These are phyloP conservation scores for Ophion ventricosus DNA, from an alignment of 2,888 invertebrate genomes.

Conservation along the genomic window DNA sequence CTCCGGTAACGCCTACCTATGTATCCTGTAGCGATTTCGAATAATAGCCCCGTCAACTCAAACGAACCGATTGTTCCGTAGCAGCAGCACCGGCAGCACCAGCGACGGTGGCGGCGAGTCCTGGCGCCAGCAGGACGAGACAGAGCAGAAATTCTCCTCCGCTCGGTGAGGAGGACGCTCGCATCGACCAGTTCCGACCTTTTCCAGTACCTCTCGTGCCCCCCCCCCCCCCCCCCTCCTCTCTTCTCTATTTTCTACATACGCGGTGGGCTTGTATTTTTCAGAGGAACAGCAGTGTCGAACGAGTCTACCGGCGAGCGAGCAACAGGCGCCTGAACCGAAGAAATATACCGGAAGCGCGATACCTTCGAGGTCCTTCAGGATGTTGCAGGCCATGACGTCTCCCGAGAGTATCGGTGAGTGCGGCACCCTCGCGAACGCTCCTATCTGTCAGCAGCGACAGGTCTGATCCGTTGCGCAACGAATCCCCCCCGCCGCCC, in stretches of 20 bases:
- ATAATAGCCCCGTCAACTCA: neutral
- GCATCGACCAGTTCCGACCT: neutral
- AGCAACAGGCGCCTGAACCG: conserved; percentile 87
- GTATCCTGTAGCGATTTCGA: neutral
- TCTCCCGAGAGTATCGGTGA: conserved; percentile 88
- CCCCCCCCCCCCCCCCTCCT: no score
- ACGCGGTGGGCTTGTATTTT: neutral
- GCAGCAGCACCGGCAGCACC: neutral
- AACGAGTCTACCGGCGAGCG: conserved; percentile 86
- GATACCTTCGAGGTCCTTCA: conserved; percentile 92
- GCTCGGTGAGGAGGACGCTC: conserved; percentile 75
- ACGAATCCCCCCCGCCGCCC: neutral
- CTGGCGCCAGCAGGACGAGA: conserved; percentile 74
- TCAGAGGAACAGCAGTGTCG: conserved; percentile 69
- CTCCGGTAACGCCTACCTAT: neutral
- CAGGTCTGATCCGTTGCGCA: conserved; percentile 25
- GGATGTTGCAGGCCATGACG: conserved; percentile 92
- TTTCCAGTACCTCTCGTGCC: conserved; percentile 39
- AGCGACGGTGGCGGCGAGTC: conserved; percentile 68
- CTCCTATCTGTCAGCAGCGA: neutral
- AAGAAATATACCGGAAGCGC: conserved; percentile 90
- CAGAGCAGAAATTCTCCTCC: conserved; percentile 80
- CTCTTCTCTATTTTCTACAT: neutral
- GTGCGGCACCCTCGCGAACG: conserved; percentile 72
- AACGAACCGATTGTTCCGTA: neutral